A percentile compares a stretch with the other conserved stretches of the same genome.
These are phyloP conservation scores for Pseudococcus jackbeardsleyi DNA, from an alignment of 2,888 invertebrate genomes.

Conservation along the genomic window DNA sequence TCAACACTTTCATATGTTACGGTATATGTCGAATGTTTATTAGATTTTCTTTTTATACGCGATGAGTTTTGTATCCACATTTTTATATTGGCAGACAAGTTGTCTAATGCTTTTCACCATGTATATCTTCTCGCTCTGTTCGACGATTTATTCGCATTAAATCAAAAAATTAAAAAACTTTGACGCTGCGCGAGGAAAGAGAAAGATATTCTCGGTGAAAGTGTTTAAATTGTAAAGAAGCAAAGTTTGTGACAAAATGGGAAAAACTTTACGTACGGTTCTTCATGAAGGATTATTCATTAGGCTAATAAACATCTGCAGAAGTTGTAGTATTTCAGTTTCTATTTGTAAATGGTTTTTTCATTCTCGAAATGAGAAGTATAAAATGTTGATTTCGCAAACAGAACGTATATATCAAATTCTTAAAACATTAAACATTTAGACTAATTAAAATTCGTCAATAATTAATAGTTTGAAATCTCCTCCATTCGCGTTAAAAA, in stretches of 20 bases:
- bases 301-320: slow-evolving; percentile 28
- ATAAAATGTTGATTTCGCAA: slow-evolving; percentile 30
- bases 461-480: background rate
- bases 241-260: slow-evolving; percentile 18
- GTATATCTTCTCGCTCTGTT: background rate
- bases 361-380: background rate
- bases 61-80: background rate
- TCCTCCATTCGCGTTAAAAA: background rate
- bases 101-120: background rate
- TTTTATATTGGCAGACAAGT: background rate
- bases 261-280: slow-evolving; percentile 3
- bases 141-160: background rate
- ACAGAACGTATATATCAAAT: background rate
- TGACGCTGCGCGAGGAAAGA: background rate
- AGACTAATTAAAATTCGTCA: slow-evolving; percentile 2
- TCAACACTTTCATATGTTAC: slow-evolving; percentile 20
- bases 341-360: background rate
- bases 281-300: slow-evolving; percentile 16
- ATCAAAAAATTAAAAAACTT: slow-evolving; percentile 17
- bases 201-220: background rate
- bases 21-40: background rate
- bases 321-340: slow-evolving; percentile 24
- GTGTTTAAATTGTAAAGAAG: slow-evolving; percentile 1
- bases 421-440: background rate
- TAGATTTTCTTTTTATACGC: background rate